Evolutionary conservation across 2,797 vertebrate species (phyloP).

Genomic region (Champsocephalus gunnari): DNA sequence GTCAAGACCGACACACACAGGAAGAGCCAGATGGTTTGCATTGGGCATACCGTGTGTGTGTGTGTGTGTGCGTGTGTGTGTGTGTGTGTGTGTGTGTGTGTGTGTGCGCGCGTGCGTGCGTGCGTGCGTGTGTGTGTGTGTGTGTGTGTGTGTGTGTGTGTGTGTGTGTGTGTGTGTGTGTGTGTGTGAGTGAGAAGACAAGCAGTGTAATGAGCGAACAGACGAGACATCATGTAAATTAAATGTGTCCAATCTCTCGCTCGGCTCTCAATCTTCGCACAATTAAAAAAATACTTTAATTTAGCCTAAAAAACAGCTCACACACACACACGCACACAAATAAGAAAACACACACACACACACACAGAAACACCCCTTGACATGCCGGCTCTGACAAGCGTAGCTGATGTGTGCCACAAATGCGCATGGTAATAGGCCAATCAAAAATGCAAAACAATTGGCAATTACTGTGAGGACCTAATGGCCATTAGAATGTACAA

Average conservation of each 20-base stretch:
- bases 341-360: constrained; percentile 55
- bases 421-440: constrained; percentile 99
- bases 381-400: constrained; percentile 94
- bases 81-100: constrained; percentile 44
- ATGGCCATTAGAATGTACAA: constrained; percentile 99
- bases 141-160: constrained; percentile 11
- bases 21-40: constrained; percentile 75
- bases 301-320: constrained; percentile 82
- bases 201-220: constrained; percentile 96
- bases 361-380: constrained; percentile 66
- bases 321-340: constrained; percentile 39
- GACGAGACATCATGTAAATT: constrained; percentile 99
- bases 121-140: constrained; percentile 28
- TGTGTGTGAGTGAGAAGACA: constrained; percentile 27
- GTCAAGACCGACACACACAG: constrained; percentile 69
- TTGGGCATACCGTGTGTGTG: constrained; percentile 48
- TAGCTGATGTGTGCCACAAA: constrained; percentile 96
- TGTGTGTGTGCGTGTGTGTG: constrained; percentile 45
- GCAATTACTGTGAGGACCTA: constrained; percentile 99
- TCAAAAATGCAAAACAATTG: constrained; percentile 99
- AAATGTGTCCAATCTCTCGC: constrained; percentile 98
- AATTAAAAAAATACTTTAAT: constrained; percentile 88
- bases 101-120: constrained; percentile 28
- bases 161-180: constrained; percentile 28
- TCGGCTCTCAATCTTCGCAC: constrained; percentile 92